Evolutionary conservation across 2,797 vertebrate species (phyloP).

Genomic region (Chaetophractus vellerosus): DNA sequence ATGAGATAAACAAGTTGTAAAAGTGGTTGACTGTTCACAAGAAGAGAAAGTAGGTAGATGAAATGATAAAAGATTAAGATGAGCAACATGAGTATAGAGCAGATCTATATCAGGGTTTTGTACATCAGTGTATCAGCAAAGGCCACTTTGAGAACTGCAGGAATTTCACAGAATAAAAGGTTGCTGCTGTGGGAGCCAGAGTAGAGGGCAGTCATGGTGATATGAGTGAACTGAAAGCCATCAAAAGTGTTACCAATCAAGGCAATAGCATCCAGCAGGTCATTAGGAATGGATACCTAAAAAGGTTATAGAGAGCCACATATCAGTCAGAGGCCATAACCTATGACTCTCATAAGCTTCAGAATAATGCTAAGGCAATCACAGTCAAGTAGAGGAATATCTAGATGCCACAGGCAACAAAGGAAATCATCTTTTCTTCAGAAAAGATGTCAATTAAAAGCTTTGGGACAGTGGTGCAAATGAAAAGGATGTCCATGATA

Average conservation of each 20-base stretch:
- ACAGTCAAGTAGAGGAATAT: constrained; percentile 59
- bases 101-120: constrained; percentile 58
- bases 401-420: constrained; percentile 56
- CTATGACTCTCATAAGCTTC: too few relatives aligned
- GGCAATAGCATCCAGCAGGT: too few relatives aligned
- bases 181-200: neutral
- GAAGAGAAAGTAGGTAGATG: constrained; percentile 45
- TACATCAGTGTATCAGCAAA: constrained; percentile 35
- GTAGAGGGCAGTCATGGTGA: constrained; percentile 64
- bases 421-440: constrained; percentile 71
- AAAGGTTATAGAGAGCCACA: too few relatives aligned
- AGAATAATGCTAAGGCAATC: constrained; percentile 77
- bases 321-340: too few relatives aligned
- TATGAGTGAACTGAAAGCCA: neutral
- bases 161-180: constrained; percentile 72
- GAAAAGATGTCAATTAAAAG: constrained; percentile 63
- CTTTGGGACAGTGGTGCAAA: constrained; percentile 76
- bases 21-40: neutral
- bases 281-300: too few relatives aligned
- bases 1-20: constrained; percentile 61
- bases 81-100: constrained; percentile 71
- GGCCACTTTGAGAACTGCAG: constrained; percentile 44
- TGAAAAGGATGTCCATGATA: constrained; percentile 78
- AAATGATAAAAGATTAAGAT: constrained; percentile 44
- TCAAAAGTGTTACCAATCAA: too few relatives aligned